Base-by-base conservation (phyloP, 2,888 invertebrate species). In the Zygothrica quintamaculata region DNA sequence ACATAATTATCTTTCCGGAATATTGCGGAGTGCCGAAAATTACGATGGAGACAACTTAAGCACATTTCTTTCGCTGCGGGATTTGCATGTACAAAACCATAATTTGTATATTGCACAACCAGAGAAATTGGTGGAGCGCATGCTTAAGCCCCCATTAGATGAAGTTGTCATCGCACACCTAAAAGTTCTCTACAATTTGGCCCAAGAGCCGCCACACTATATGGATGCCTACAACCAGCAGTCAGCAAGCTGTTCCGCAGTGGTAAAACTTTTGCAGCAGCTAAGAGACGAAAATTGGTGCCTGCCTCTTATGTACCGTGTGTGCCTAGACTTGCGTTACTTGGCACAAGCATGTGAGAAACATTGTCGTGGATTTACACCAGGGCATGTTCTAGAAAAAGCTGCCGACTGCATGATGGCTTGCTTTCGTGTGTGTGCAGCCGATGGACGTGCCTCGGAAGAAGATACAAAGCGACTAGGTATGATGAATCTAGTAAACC, bases 221-320 rank as follows among this genome's bases (percentile, higher is more conserved):
- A 89, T 93, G 86, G 93, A 93, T 50, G 97, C 97, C 0, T 97
- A 96, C 88, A 93, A 93, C 66, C 93, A 94, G 69, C 98, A 98
- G 89, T 94, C 95, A 75, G 91, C 93, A 4, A 93, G 96, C 76
- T 95, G 96, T 0, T 95, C 96, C 74, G 92, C 94, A 0, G 94
- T 98, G 40, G 95, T 95, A 0, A 96, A 96, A 89, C 93, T 97
- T 51, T 92, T 99, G 43, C 97, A 98, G 90, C 92, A 93, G 29
- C 95, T 96, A 77, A 97, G 97, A 78, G 99, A 99, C 77, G 98
- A 98, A 85, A 99, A 99, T 90, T 99, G 99, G 99, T 95, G 96
- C 76, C 91, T 99, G n/a, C 96, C 98, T 0, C 93, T 99, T 6
- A 96, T 99, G 95, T 97, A 97, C 87, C 93, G 94, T 0, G 94